Evolutionary conservation across 2,113 vertebrate genomes (phyloP).

Genomic region (Zeus faber): DNA sequence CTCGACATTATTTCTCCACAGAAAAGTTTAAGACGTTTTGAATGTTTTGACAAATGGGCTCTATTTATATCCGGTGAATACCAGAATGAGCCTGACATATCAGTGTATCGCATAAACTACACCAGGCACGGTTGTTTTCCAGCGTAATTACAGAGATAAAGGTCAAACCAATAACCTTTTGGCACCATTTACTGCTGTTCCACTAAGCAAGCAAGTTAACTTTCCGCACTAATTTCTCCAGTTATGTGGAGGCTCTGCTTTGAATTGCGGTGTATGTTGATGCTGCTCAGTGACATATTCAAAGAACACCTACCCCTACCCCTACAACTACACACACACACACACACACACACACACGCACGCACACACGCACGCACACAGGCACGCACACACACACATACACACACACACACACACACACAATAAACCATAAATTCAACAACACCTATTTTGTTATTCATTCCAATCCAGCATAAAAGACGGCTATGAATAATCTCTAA

Average conservation of each 20-base stretch:
- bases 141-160: slow-evolving; percentile 1
- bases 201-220: not conserved
- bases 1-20: not conserved
- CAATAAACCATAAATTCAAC: too few species aligned
- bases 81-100: not conserved
- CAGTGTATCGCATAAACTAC: not conserved
- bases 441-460: too few species aligned
- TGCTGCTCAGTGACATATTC: not conserved
- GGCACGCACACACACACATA: too few species aligned
- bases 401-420: too few species aligned
- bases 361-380: too few species aligned
- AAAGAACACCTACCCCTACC: not conserved
- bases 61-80: not conserved
- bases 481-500: too few species aligned
- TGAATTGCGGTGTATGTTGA: too few species aligned
- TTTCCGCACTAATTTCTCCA: not conserved
- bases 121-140: not conserved
- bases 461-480: too few species aligned
- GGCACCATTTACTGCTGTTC: not conserved
- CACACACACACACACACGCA: slow-evolving; percentile 1
- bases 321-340: not conserved
- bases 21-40: not conserved
- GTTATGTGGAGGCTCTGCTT: not conserved
- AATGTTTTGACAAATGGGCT: not conserved
- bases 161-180: not conserved